These are phyloP conservation scores for Procambarus clarkii DNA, from an alignment of 1,140 invertebrate species.

Conservation along the genomic window DNA sequence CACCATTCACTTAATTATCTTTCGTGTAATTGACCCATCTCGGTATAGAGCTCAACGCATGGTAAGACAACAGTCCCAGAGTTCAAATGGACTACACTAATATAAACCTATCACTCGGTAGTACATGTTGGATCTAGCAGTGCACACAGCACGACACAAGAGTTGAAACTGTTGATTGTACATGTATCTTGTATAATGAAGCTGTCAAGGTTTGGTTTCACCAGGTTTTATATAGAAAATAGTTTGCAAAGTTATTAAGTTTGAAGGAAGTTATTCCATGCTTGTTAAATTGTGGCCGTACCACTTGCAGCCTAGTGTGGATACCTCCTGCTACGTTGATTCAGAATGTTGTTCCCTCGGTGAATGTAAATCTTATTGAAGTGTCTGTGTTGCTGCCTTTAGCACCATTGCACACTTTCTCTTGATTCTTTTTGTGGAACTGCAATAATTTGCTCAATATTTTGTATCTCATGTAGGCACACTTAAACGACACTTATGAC, in stretches of 20 bases:
- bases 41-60: neutral
- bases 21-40: neutral
- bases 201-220: neutral
- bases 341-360: neutral
- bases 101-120: neutral
- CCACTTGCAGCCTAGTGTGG: neutral
- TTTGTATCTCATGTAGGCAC: slow-evolving; percentile 18
- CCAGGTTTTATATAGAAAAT: neutral
- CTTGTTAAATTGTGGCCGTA: neutral
- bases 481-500: neutral
- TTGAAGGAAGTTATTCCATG: slow-evolving; percentile 25
- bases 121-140: neutral
- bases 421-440: slow-evolving; percentile 21
- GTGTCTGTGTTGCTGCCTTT: slow-evolving; percentile 8
- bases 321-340: neutral
- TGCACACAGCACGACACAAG: neutral
- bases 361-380: slow-evolving; percentile 23
- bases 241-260: slow-evolving; percentile 8
- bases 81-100: neutral
- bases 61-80: neutral
- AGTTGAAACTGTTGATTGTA: neutral
- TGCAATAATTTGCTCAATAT: slow-evolving; percentile 53
- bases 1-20: neutral
- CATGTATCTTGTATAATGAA: neutral
- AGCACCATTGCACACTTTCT: slow-evolving; percentile 11